Evolutionary conservation across 2,888 invertebrate species (phyloP), one percentile per base, ranked within the genome.

Genomic region (Andrena praecox): DNA sequence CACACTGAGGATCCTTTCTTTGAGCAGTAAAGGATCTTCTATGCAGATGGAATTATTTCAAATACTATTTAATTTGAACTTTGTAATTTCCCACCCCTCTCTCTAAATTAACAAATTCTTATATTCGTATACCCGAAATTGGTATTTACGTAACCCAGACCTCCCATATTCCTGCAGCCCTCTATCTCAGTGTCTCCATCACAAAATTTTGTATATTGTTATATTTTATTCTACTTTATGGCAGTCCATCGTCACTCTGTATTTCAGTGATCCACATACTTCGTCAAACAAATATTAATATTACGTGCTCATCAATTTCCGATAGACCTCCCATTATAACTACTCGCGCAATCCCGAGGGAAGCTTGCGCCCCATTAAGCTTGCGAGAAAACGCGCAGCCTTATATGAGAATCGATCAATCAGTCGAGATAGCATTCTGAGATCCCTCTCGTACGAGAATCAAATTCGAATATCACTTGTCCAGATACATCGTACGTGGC

Each of bases 391-490:
- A 60, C 85, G 80, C 54, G 74, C 75, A 72, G 60, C 16, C 20
- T 35, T 48, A 31, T 24, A 29, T 16, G 63, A 35, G 63, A 68
- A 64, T 66, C 82, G 73, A 82, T 87, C 77, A 76, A 85, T 86
- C 87, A 87, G 77, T 73, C 76, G 35, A 52, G 59, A 67, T 76
- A 79, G 82, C 66, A 59, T 16, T 31, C 64, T 33, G 60, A 70
- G 56, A 77, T 62, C 48, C 52, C 60, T 42, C 31, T 8, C 10
- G 6, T 20, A 12, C 24, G n/a, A 31, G 68, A 64, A 81, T 83
- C 73, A 31, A 71, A 35, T 64, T 20, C 10, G 7, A 20, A 69
- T 33, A 48, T 59, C 59, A 29, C 27, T 16, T 50, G 27, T 12
- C 7, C n/a, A 27, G 35, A 31, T 42, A 6, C 5, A 50, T 12